Percentiles rank a stretch among this genome's conserved stretches.
These are phyloP conservation scores for Pitta sordida DNA, from an alignment of 2,113 vertebrate species.

Conservation along the genomic window DNA sequence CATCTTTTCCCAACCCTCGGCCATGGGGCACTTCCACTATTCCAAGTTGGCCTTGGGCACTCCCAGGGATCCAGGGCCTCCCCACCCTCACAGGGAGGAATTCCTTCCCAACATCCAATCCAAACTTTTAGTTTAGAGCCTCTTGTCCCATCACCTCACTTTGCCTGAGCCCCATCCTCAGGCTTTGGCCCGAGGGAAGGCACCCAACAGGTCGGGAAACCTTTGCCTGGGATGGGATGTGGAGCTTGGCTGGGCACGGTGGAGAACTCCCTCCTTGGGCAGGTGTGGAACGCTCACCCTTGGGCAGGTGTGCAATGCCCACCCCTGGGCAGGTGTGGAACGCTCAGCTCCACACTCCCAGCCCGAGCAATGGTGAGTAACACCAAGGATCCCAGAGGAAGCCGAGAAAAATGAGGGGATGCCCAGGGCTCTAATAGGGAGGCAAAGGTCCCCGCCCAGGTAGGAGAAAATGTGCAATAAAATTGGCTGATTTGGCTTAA, in stretches of 20 bases:
- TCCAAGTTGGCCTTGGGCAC: accelerated
- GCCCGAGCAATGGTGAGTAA: not conserved
- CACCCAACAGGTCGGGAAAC: accelerated
- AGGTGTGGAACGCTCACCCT: accelerated
- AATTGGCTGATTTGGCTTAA: conserved; percentile 57
- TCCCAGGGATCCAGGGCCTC: not conserved
- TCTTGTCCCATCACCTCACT: not conserved
- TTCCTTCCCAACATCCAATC: not conserved
- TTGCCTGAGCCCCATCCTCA: not conserved
- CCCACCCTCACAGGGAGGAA: not conserved
- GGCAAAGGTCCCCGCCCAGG: conserved; percentile 70
- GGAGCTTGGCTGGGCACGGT: accelerated
- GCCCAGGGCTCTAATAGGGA: conserved; percentile 48
- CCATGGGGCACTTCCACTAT: not conserved
- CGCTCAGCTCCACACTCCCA: accelerated
- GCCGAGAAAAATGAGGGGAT: conserved; percentile 38
- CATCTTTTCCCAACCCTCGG: too few species aligned
- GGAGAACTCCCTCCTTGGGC: not conserved
- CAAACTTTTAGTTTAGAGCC: not conserved
- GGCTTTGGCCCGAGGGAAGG: accelerated
- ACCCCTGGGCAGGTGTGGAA: too few species aligned
- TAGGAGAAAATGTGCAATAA: conserved; percentile 72
- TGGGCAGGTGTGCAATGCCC: too few species aligned
- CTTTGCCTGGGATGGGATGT: accelerated
- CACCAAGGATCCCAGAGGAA: not conserved